Evolutionary conservation across 2,888 invertebrate species (phyloP), one percentile per base, ranked within the genome.

Genomic region (Cephus runcator): DNA sequence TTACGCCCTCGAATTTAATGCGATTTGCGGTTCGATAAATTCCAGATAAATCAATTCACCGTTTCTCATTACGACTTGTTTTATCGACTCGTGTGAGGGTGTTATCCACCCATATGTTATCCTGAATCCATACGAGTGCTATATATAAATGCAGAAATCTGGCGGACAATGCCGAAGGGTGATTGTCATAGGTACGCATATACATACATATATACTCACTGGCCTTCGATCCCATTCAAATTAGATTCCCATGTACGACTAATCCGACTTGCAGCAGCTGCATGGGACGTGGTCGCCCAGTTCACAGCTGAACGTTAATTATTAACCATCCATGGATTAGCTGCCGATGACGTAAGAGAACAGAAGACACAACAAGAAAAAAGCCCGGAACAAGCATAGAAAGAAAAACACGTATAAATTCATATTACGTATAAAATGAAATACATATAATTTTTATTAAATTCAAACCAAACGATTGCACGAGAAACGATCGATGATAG

Each of bases 191-290:
- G 34, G 34, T 71, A 71, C 34, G 30, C 23, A 23, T n/a, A 71
- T 23, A 78, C 36, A 31, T 31, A 31, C 23, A 23, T 73, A 15
- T 69, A 40, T 69, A 31, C 79, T 79, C 77, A 80, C 23, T 9
- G 1, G 9, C 77, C 78, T 80, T 82, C 82, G 82, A 83, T 83
- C 79, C 82, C 83, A 85, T 85, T 84, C 81, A 83, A 83, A 85
- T 85, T 82, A 83, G 84, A 84, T 84, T 82, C 80, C 78, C 79
- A 79, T 83, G 81, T 84, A 84, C 84, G 80, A 83, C 81, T 83
- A 84, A 85, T 85, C 84, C 82, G 79, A 71, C 79, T 81, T 40
- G 30, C 33, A 80, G 80, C 85, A 85, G 85, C 85, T 85, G 85
- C 82, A 76, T 34, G 76, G 73, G 75, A 79, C 73, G 69, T 56